Evolutionary conservation across 1,140 invertebrate species (phyloP).

Genomic region (Protaetia brevitarsis): DNA sequence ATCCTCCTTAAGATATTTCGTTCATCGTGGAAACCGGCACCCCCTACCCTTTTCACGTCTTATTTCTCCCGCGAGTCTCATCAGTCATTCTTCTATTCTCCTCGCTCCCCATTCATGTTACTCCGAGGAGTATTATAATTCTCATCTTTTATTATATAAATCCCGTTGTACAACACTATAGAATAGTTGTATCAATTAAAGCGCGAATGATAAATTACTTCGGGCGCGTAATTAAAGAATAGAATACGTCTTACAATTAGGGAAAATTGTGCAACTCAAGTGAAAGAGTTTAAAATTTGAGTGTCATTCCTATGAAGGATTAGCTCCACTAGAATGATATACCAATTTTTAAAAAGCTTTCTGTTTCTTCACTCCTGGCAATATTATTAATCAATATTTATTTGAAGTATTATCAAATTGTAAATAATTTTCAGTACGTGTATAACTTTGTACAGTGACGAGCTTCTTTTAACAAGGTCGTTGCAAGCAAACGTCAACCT

Average conservation of each 20-base stretch:
- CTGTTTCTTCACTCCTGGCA: too few relatives aligned
- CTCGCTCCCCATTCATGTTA: background rate
- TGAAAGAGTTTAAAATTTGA: too few relatives aligned
- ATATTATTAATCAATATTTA: too few relatives aligned
- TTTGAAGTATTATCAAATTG: too few relatives aligned
- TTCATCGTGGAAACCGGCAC: background rate
- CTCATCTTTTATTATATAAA: slow-evolving; percentile 2
- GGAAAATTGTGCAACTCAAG: background rate
- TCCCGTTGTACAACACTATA: slow-evolving; percentile 1
- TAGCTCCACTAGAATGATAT: too few relatives aligned
- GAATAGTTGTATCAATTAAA: slow-evolving; percentile 14
- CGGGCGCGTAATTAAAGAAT: background rate
- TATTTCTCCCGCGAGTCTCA: background rate
- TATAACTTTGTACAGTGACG: too few relatives aligned
- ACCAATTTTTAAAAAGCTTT: too few relatives aligned
- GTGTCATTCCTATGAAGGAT: too few relatives aligned
- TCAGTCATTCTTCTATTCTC: slow-evolving; percentile 11
- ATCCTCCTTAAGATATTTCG: slow-evolving; percentile 2
- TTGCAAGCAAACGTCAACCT: too few relatives aligned
- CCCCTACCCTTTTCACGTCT: background rate
- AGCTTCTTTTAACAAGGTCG: too few relatives aligned
- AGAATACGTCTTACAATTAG: background rate
- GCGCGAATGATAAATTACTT: background rate
- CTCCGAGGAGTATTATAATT: slow-evolving; percentile 9
- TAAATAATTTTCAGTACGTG: too few relatives aligned